phyloP scores from a whole-genome alignment of 2,888 invertebrate species.

The Corythucha ciliata region DNA sequence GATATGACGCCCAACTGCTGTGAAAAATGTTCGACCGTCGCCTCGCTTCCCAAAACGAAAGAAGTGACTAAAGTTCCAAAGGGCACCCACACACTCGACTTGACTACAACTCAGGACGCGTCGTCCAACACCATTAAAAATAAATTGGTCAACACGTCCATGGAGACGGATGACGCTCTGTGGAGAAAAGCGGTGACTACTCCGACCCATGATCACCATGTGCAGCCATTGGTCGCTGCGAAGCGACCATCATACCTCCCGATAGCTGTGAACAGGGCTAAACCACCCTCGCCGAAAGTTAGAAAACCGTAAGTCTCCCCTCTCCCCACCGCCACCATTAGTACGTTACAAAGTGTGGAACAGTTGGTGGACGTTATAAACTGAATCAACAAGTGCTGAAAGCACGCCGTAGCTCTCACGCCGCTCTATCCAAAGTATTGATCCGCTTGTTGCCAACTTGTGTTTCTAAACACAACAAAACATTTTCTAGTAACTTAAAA shows the following conservation, averaged over 20 bases:
- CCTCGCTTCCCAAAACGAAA: constrained; percentile 9
- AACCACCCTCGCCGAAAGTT: constrained; percentile 6
- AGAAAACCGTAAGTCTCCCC: no score
- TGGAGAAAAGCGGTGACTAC: constrained; percentile 3
- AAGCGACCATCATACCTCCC: constrained; percentile 22
- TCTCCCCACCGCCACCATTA: constrained; percentile 3
- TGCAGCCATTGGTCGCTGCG: neutral
- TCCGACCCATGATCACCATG: neutral
- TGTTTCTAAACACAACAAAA: no score
- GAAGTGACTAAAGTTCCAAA: constrained; percentile 13
- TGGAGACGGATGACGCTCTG: constrained; percentile 33
- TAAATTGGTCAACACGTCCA: constrained; percentile 45
- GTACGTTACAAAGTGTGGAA: no score
- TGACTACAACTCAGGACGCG: constrained; percentile 27
- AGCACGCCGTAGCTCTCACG: no score
- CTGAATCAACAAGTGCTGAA: neutral
- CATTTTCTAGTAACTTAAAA: no score
- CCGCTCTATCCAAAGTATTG: no score
- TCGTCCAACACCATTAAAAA: constrained; percentile 41
- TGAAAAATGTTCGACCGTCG: constrained; percentile 48
- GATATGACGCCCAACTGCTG: constrained; percentile 46
- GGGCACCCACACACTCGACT: constrained; percentile 29
- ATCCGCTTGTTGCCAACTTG: no score
- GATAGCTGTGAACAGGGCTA: constrained; percentile 16
- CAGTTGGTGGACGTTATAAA: no score